A percentile compares a stretch with the other conserved stretches of the same genome.
phyloP scores from a whole-genome alignment of 1,140 invertebrate species.

The Centruroides sculpturatus region DNA sequence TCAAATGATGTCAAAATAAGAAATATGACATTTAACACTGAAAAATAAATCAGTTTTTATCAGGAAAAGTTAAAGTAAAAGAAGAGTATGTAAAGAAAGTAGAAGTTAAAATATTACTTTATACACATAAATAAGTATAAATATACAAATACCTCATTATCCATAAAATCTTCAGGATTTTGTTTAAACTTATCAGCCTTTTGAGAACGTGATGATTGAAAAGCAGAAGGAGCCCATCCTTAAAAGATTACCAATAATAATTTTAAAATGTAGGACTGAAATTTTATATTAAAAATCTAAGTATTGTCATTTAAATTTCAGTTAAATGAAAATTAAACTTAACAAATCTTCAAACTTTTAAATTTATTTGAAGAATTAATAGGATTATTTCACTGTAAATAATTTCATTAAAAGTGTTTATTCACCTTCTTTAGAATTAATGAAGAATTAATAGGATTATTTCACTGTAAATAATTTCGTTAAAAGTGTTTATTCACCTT shows the following conservation, averaged over 20 bases:
- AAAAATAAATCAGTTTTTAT: no score
- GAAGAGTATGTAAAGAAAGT: no score
- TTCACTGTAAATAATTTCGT: no score
- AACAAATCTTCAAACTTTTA: neutral
- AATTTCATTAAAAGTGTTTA: neutral
- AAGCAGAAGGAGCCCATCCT: conserved; percentile 69
- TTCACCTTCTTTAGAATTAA: conserved; percentile 74
- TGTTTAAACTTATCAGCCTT: conserved; percentile 38
- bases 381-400: neutral
- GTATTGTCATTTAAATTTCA: neutral
- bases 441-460: no score
- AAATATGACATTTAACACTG: no score
- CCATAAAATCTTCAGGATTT: conserved; percentile 91
- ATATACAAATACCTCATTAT: conserved; percentile 56
- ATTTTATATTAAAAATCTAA: no score
- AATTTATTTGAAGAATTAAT: no score
- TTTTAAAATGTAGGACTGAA: no score
- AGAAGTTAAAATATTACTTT: no score
- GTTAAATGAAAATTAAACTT: neutral
- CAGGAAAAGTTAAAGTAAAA: no score
- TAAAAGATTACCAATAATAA: neutral
- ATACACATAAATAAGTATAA: no score
- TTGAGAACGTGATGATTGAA: conserved; percentile 67
- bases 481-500: conserved; percentile 46
- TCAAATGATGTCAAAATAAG: no score